phyloP scores from a whole-genome alignment of 2,888 invertebrate species.

The Helleia helle region DNA sequence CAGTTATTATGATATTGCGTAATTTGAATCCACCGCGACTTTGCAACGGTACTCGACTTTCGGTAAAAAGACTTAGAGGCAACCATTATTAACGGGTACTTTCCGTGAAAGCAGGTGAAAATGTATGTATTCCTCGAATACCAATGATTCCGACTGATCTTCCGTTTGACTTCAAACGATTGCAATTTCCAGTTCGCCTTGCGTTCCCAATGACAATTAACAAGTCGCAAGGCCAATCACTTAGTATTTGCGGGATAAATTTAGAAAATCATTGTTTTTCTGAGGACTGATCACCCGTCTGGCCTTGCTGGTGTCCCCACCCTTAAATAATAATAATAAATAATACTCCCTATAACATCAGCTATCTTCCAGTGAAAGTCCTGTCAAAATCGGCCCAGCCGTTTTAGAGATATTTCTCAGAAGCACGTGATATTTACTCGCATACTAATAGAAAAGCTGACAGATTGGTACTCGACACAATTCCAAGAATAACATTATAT shows the following conservation, averaged over 20 bases:
- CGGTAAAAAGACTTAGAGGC: slow-evolving; percentile 10
- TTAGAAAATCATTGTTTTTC: slow-evolving; percentile 24
- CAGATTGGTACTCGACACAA: too few species aligned
- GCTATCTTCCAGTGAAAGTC: too few species aligned
- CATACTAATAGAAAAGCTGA: too few species aligned
- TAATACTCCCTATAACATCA: too few species aligned
- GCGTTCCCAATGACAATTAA: slow-evolving; percentile 26
- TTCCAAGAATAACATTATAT: too few species aligned
- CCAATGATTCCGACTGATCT: slow-evolving; percentile 25
- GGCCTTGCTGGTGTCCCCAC: too few species aligned
- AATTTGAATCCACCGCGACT: background rate
- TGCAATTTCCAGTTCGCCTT: slow-evolving; percentile 22
- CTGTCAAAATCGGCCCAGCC: too few species aligned
- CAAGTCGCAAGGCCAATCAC: too few species aligned
- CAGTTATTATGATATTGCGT: background rate
- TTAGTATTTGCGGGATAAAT: slow-evolving; percentile 23
- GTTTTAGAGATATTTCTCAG: too few species aligned
- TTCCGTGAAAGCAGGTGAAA: slow-evolving; percentile 23
- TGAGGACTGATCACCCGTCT: too few species aligned
- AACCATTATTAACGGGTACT: slow-evolving; percentile 24
- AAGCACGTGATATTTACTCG: too few species aligned
- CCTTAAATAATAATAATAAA: too few species aligned
- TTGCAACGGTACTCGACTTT: background rate
- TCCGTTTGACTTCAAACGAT: slow-evolving; percentile 24
- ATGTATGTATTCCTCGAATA: slow-evolving; percentile 24